Conservation (phyloP, 2,113 vertebrate genomes). For the Vimba vimba region DNA sequence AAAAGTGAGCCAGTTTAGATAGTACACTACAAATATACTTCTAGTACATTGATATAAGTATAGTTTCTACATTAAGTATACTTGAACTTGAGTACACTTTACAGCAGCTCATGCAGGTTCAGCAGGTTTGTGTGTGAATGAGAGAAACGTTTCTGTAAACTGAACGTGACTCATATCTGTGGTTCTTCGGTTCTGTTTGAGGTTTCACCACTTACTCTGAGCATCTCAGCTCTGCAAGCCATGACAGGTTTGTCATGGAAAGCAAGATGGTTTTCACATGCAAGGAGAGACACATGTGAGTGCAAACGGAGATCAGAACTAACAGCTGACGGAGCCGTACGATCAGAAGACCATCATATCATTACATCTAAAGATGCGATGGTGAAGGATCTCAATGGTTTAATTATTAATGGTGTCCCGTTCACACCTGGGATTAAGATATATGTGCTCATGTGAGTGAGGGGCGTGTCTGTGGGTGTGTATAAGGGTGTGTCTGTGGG, state of each 20-base stretch:
- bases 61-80: too few species aligned
- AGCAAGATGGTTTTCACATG: slow-evolving; percentile 9
- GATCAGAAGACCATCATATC: neutral
- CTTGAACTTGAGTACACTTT: too few species aligned
- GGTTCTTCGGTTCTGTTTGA: slow-evolving; percentile 35
- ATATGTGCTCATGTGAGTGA: neutral
- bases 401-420: neutral
- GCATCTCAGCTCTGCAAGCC: neutral
- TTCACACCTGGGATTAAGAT: neutral
- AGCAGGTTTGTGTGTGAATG: neutral
- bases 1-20: too few species aligned
- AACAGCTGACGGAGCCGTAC: too few species aligned
- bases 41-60: too few species aligned
- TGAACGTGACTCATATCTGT: neutral
- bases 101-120: neutral
- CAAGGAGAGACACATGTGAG: neutral
- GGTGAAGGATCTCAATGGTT: neutral
- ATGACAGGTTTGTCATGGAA: slow-evolving; percentile 4
- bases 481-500: too few species aligned
- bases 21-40: too few species aligned
- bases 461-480: too few species aligned
- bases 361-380: neutral
- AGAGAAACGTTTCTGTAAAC: neutral
- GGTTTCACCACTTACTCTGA: neutral
- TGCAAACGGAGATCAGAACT: neutral